Evolutionary conservation across 2,888 invertebrate genomes (phyloP).

Genomic region (Gastrophysa polygoni): DNA sequence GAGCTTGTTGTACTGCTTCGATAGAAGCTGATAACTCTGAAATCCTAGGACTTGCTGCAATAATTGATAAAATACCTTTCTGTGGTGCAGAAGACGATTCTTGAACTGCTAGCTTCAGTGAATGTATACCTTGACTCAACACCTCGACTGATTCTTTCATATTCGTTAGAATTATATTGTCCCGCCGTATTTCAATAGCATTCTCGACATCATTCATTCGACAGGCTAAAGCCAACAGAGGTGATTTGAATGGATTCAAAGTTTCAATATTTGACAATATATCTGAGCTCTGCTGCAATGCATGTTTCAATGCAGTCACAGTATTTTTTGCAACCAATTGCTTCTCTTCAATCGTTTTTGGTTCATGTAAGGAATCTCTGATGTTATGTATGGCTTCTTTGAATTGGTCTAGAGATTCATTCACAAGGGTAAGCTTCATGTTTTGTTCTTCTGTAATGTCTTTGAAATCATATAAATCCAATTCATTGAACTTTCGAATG

Average conservation of each 20-base stretch:
- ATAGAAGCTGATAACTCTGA: slow-evolving; percentile 13
- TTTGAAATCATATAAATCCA: background rate
- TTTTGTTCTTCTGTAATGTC: background rate
- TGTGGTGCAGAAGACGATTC: background rate
- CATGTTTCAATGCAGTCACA: background rate
- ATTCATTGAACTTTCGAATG: too few relatives aligned
- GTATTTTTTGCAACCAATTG: slow-evolving; percentile 24
- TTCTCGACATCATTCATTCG: background rate
- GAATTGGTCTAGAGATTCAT: background rate
- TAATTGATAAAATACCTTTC: background rate
- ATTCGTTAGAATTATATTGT: background rate
- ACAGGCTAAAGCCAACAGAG: background rate
- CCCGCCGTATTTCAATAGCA: background rate
- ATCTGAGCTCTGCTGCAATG: background rate
- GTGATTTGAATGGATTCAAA: background rate
- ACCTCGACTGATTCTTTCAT: background rate
- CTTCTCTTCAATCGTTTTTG: slow-evolving; percentile 31
- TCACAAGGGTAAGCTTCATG: background rate
- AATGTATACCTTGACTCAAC: background rate
- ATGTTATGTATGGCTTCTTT: background rate
- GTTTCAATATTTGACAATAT: background rate
- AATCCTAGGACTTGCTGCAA: slow-evolving; percentile 2
- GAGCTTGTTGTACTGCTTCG: slow-evolving; percentile 2
- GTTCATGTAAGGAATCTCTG: slow-evolving; percentile 16
- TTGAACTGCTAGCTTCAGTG: background rate